phyloP scores from a whole-genome alignment of 2,113 vertebrate species.

The Tragelaphus scriptus region DNA sequence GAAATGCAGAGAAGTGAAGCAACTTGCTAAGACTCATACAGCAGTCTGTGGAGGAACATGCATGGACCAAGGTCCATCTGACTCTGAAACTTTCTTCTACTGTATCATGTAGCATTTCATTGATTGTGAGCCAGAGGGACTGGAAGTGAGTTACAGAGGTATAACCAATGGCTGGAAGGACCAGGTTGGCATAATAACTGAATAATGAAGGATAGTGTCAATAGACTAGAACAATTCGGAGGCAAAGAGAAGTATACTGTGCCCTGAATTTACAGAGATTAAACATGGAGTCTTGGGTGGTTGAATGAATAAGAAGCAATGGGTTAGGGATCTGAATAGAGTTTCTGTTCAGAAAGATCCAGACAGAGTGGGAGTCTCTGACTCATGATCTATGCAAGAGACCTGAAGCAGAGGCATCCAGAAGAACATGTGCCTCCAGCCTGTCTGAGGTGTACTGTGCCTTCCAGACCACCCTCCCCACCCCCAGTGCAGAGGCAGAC shows the following conservation, averaged over 20 bases:
- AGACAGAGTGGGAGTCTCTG: not conserved
- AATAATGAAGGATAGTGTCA: not conserved
- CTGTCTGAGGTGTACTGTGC: rapidly evolving
- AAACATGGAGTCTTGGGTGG: not conserved
- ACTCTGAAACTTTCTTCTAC: not conserved
- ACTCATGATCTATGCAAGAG: not conserved
- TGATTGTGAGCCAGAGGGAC: not conserved
- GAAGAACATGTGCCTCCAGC: not conserved
- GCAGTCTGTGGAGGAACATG: not conserved
- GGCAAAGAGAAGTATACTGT: not conserved
- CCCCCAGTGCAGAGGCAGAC: not conserved
- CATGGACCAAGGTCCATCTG: not conserved
- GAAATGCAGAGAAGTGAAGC: not conserved
- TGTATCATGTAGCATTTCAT: not conserved
- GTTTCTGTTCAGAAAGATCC: not conserved
- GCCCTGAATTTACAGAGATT: not conserved
- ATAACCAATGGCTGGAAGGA: not conserved
- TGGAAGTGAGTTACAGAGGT: not conserved
- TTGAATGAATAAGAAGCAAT: not conserved
- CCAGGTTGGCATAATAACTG: not conserved
- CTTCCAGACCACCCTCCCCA: not conserved
- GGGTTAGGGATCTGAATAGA: not conserved
- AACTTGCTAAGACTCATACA: not conserved
- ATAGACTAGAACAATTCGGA: not conserved
- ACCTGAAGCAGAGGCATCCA: not conserved